These are phyloP conservation scores for Melanargia galathea DNA, from an alignment of 2,888 invertebrate genomes.

Conservation along the genomic window DNA sequence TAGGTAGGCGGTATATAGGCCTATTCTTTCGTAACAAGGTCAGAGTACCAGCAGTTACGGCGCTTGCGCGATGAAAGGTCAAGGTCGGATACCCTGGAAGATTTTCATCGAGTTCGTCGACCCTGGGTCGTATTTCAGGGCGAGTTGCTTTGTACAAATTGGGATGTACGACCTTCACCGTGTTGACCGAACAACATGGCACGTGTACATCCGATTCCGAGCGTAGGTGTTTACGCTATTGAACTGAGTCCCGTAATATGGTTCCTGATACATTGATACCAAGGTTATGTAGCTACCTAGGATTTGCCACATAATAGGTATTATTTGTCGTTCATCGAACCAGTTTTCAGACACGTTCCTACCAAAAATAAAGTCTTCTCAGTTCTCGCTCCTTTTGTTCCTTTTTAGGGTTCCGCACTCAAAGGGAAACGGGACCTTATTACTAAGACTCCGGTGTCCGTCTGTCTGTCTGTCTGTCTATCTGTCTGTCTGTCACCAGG, in stretches of 20 bases:
- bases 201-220: constrained; percentile 72
- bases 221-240: constrained; percentile 60
- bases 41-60: constrained; percentile 72
- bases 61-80: constrained; percentile 80
- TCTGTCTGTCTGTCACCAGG: too few species aligned
- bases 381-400: too few species aligned
- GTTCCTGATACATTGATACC: constrained; percentile 15
- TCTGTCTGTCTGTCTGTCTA: too few species aligned
- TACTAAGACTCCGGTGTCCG: too few species aligned
- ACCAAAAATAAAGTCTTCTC: too few species aligned
- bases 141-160: constrained; percentile 63
- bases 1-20: constrained; percentile 50
- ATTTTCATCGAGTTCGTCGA: constrained; percentile 75
- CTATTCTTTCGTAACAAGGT: constrained; percentile 71
- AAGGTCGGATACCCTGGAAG: constrained; percentile 79
- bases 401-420: too few species aligned
- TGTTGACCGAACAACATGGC: constrained; percentile 61
- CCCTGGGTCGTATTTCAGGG: constrained; percentile 73
- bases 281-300: not conserved
- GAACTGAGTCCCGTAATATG: constrained; percentile 39
- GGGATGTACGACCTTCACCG: constrained; percentile 69
- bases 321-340: constrained; percentile 24
- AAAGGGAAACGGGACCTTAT: too few species aligned
- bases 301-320: not conserved
- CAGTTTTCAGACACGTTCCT: not conserved